phyloP scores from a whole-genome alignment of 2,888 invertebrate genomes.

The Baccha elongata region DNA sequence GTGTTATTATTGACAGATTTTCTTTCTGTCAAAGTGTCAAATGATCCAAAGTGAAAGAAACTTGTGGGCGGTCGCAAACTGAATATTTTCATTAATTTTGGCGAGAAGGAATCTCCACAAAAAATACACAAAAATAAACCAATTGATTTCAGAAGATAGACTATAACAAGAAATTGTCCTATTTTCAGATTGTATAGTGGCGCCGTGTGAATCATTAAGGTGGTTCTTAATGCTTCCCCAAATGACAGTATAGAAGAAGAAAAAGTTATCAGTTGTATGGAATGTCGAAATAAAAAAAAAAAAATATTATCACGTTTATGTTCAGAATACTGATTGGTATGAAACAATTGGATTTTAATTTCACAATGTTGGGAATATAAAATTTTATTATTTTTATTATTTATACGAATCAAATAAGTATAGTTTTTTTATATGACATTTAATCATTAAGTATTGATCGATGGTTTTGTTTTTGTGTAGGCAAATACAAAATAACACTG shows the following conservation, averaged over 20 bases:
- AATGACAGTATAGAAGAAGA: not conserved
- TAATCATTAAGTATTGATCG: not conserved
- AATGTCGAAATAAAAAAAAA: not conserved
- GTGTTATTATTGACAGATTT: slow-evolving; percentile 30
- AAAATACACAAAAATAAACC: not conserved
- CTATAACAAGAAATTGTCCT: too few relatives aligned
- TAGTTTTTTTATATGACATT: not conserved
- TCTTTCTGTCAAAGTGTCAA: not conserved
- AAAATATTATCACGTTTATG: slow-evolving; percentile 46
- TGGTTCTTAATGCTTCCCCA: not conserved
- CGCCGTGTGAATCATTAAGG: not conserved
- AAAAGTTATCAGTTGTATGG: not conserved
- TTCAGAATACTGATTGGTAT: slow-evolving; percentile 13
- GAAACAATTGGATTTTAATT: slow-evolving; percentile 20
- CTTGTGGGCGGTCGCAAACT: not conserved
- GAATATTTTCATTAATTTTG: slow-evolving; percentile 7
- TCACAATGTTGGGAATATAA: slow-evolving; percentile 24
- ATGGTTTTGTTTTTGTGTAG: not conserved
- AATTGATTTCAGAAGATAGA: slow-evolving; percentile 5
- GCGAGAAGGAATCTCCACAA: slow-evolving; percentile 57
- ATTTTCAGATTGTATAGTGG: not conserved
- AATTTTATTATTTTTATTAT: not conserved
- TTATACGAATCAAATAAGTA: too few relatives aligned
- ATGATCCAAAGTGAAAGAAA: slow-evolving; percentile 13
- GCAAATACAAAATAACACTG: not conserved